Evolutionary conservation across 92 coral and sea anemone genomes (phyloP).

Genomic region (Diadumene lineata): DNA sequence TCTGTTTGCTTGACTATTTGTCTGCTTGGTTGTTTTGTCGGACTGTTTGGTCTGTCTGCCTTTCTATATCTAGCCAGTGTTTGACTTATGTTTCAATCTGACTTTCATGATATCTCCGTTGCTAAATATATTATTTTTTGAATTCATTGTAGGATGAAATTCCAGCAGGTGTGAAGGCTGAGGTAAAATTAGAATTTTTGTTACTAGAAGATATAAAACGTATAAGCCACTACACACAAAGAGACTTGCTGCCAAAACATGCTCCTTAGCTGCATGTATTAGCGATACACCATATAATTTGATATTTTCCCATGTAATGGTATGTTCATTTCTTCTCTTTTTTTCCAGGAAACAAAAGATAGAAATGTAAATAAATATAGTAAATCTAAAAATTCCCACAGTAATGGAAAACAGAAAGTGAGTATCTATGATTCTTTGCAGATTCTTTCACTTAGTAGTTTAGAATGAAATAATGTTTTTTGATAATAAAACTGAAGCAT

Average conservation of each 20-base stretch:
- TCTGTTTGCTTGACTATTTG: not conserved
- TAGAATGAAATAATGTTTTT: too few species aligned
- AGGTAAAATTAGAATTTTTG: constrained; percentile 7
- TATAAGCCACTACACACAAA: too few species aligned
- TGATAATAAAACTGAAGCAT: too few species aligned
- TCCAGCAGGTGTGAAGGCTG: constrained; percentile 64
- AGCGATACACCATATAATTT: too few species aligned
- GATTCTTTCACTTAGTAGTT: not conserved
- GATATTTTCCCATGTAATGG: not conserved
- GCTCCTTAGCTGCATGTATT: too few species aligned
- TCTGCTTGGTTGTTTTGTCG: not conserved
- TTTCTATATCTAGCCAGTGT: not conserved
- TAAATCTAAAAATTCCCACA: constrained; percentile 17
- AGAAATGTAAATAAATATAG: constrained; percentile 31
- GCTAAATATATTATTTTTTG: not conserved
- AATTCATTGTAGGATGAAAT: constrained; percentile 56
- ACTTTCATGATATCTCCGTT: not conserved
- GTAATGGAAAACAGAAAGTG: constrained; percentile 9
- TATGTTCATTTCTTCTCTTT: not conserved
- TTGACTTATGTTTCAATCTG: not conserved
- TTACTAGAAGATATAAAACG: too few species aligned
- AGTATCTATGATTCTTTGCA: not conserved
- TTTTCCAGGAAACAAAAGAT: constrained; percentile 10
- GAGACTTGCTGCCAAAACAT: too few species aligned
- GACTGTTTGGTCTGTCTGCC: not conserved